These are phyloP conservation scores for Nesogale talazaci DNA, from an alignment of 2,113 vertebrate species.

Conservation along the genomic window DNA sequence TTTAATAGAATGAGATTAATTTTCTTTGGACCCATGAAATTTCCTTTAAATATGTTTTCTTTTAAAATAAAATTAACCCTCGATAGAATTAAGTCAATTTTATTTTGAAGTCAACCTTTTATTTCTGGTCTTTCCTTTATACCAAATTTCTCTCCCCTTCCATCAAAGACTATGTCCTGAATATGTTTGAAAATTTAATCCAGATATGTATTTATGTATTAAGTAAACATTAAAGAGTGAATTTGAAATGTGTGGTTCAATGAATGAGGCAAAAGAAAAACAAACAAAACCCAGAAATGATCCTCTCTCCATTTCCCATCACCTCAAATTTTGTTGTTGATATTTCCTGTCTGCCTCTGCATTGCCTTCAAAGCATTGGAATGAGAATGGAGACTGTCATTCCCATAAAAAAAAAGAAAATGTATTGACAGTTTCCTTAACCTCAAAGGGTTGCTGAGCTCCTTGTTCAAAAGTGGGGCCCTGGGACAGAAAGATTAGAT, in stretches of 20 bases:
- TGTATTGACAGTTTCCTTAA: not conserved
- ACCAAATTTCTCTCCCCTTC: not conserved
- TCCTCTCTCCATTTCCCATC: not conserved
- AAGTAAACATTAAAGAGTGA: constrained; percentile 1
- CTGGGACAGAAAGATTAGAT: not conserved
- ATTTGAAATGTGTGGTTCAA: not conserved
- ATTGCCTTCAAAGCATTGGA: not conserved
- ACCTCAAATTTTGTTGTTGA: not conserved
- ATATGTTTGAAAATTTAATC: not conserved
- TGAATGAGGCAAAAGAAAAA: not conserved
- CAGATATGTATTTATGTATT: not conserved
- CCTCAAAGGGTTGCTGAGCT: not conserved
- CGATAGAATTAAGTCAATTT: not conserved
- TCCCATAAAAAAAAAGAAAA: not conserved
- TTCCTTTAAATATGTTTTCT: not conserved
- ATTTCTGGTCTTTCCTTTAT: not conserved
- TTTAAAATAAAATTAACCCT: not conserved
- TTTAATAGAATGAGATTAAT: not conserved
- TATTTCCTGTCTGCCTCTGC: not conserved
- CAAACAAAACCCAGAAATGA: not conserved
- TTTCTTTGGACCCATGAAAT: not conserved
- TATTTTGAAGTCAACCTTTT: no score
- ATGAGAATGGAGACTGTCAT: not conserved
- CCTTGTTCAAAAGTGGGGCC: not conserved
- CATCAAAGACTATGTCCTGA: not conserved